These are phyloP conservation scores for Geotrupes spiniger DNA, from an alignment of 2,888 invertebrate genomes.

Conservation along the genomic window DNA sequence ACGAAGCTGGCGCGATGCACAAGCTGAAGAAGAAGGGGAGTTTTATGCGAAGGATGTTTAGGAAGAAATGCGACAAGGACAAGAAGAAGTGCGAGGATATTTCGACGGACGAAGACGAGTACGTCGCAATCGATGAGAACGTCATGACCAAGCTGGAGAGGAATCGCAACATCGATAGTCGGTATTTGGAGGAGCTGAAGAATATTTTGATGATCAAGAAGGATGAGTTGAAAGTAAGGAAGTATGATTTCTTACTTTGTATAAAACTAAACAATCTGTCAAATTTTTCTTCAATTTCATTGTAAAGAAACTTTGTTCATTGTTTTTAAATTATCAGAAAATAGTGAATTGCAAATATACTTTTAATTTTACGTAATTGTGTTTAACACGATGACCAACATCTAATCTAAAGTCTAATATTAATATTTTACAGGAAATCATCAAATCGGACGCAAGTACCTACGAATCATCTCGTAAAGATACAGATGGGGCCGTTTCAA, in stretches of 20 bases:
- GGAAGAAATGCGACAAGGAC: constrained; percentile 7
- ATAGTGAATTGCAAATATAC: no score
- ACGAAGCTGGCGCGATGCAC: constrained; percentile 4
- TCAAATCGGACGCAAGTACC: neutral
- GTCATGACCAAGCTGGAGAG: constrained; percentile 14
- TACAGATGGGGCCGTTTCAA: neutral
- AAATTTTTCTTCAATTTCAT: no score
- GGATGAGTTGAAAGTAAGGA: constrained; percentile 33
- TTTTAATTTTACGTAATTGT: no score
- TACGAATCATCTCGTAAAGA: neutral
- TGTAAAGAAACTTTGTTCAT: no score
- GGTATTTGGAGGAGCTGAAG: constrained; percentile 38
- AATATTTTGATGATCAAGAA: constrained; percentile 38
- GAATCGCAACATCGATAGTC: constrained; percentile 27
- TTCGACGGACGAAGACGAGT: constrained; percentile 12
- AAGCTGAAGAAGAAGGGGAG: constrained; percentile 17
- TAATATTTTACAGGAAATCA: neutral
- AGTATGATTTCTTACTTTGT: no score
- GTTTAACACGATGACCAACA: no score
- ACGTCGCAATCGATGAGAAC: constrained; percentile 31
- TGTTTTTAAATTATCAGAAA: no score
- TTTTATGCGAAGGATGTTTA: constrained; percentile 22
- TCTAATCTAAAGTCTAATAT: no score
- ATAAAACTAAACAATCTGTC: no score
- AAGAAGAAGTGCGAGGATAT: constrained; percentile 10